phyloP scores from a whole-genome alignment of 2,888 invertebrate species.

The Xanthia icteritia region DNA sequence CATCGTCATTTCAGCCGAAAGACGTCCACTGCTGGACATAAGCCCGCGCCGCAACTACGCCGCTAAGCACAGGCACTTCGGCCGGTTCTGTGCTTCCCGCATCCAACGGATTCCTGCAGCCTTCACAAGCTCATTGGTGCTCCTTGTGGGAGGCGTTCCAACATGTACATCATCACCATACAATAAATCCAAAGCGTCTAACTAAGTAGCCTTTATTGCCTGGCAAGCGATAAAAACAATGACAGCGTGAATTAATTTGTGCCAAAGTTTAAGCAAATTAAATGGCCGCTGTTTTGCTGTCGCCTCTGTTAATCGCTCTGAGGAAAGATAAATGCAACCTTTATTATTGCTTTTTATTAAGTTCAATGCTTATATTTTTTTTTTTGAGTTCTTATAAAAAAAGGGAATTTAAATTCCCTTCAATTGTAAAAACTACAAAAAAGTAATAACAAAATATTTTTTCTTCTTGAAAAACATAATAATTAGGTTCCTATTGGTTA shows the following conservation, averaged over 20 bases:
- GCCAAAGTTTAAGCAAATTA: constrained; percentile 66
- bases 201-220: constrained; percentile 48
- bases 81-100: no score
- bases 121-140: no score
- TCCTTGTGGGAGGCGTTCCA: not conserved
- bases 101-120: no score
- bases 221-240: constrained; percentile 58
- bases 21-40: no score
- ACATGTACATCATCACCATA: constrained; percentile 5
- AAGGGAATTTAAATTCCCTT: not conserved
- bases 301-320: constrained; percentile 58
- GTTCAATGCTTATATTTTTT: not conserved
- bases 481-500: not conserved
- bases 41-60: no score
- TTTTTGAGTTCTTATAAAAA: not conserved
- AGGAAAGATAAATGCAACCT: constrained; percentile 55
- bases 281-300: constrained; percentile 55
- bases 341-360: constrained; percentile 40
- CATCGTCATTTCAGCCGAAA: constrained; percentile 3
- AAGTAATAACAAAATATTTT: no score
- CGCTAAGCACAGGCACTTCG: no score
- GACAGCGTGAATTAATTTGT: constrained; percentile 60
- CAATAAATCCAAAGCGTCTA: constrained; percentile 8
- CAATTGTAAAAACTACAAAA: no score
- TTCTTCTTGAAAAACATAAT: not conserved